These are phyloP conservation scores for Anoplopoma fimbria DNA, from an alignment of 2,113 vertebrate species.

Conservation along the genomic window DNA sequence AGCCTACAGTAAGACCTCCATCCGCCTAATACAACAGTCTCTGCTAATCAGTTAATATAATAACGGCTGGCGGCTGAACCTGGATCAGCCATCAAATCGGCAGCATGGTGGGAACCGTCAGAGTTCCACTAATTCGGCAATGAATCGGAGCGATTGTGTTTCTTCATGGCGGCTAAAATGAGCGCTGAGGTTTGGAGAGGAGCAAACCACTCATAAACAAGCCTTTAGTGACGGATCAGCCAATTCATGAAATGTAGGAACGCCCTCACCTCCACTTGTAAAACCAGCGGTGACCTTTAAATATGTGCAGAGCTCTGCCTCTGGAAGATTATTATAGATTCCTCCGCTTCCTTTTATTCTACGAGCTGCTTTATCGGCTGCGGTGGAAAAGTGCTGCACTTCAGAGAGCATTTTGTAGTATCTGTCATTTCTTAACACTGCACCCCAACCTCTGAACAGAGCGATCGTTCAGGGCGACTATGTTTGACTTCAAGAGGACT, in stretches of 20 bases:
- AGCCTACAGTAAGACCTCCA: neutral
- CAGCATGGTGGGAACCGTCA: constrained; percentile 58
- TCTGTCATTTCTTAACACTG: constrained; percentile 30
- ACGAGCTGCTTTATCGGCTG: constrained; percentile 44
- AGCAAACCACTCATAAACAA: constrained; percentile 77
- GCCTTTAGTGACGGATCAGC: constrained; percentile 77
- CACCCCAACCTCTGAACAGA: constrained; percentile 3
- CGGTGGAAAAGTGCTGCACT: constrained; percentile 44
- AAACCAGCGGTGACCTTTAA: constrained; percentile 82
- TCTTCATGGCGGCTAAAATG: constrained; percentile 77
- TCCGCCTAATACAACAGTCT: constrained; percentile 17
- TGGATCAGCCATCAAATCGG: constrained; percentile 53
- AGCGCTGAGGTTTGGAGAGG: constrained; percentile 53
- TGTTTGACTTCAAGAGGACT: constrained; percentile 18
- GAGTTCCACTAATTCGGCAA: constrained; percentile 77
- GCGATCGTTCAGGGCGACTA: neutral
- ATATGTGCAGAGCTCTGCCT: constrained; percentile 70
- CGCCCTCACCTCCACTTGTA: constrained; percentile 79
- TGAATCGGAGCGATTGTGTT: constrained; percentile 78
- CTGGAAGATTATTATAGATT: constrained; percentile 69
- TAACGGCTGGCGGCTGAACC: constrained; percentile 45
- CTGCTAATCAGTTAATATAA: constrained; percentile 44
- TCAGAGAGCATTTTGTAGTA: constrained; percentile 35
- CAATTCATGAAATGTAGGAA: constrained; percentile 74
- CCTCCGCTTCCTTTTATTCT: constrained; percentile 17